Percentiles rank a stretch among this genome's conserved stretches.
Evolutionary conservation across 2,888 invertebrate genomes (phyloP).

Genomic region (Xanthorhoe spadicearia): DNA sequence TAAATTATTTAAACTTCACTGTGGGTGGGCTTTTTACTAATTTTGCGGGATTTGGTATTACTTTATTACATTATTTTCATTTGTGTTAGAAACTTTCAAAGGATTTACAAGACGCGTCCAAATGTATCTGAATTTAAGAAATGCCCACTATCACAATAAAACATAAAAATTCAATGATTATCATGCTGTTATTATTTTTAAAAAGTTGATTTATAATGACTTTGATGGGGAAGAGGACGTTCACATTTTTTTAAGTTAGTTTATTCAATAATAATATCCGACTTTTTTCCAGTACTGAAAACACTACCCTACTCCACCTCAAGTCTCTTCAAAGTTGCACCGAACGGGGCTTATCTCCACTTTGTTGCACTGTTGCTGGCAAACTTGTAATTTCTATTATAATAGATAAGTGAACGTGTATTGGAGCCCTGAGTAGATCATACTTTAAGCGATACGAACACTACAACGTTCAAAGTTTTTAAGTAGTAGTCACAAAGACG

Average conservation of each 20-base stretch:
- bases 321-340: slow-evolving; percentile 53
- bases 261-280: slow-evolving; percentile 2
- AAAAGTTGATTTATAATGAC: no score
- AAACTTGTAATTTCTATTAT: slow-evolving; percentile 58
- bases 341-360: slow-evolving; percentile 51
- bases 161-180: no score
- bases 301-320: slow-evolving; percentile 17
- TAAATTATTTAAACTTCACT: no score
- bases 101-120: no score
- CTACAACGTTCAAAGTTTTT: slow-evolving; percentile 12
- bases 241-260: neutral
- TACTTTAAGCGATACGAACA: slow-evolving; percentile 16
- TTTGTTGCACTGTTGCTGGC: slow-evolving; percentile 41
- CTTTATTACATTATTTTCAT: no score
- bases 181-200: no score
- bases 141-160: no score
- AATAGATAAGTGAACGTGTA: slow-evolving; percentile 56
- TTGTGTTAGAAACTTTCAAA: no score
- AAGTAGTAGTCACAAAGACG: neutral
- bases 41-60: no score
- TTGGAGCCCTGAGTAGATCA: slow-evolving; percentile 33
- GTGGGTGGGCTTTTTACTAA: no score
- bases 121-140: no score
- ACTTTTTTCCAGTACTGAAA: slow-evolving; percentile 1
- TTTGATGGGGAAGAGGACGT: no score